Base-by-base conservation (phyloP, 2,797 vertebrate genomes). In the Adrianichthys oophorus region DNA sequence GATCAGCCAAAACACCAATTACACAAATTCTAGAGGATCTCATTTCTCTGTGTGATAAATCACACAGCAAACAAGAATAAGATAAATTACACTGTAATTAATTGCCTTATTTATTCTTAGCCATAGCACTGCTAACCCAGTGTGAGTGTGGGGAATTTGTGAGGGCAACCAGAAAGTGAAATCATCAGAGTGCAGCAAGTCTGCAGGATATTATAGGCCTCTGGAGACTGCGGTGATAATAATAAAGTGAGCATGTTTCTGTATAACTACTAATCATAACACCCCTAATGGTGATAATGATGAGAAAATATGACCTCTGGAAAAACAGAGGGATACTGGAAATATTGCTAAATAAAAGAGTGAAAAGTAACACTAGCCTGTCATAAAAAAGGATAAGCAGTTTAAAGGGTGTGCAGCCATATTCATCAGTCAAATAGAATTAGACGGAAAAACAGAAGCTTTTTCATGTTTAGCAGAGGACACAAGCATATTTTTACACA, bases 251-350 rank as follows among this genome's bases (percentile, higher is more conserved):
- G 65, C 41, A 53, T 46, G 52, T 46, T 26, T 50, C 24, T 1
- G 54, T 32, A 37, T 61, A 66, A 51, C 56, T 32, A 24, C 41
- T 24, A 23, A 43, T 47, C 60, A 62, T 65, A 53, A 65, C 17
- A 18, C 49, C 17, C 18, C 40, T 56, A 32, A 32, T 32, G 65
- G 51, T 64, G 56, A 62, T 64, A 53, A 59, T 47, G 56, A 62
- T 56, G 45, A 43, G 59, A 46, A 44, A 16, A 62, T 24, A 7
- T 59, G 64, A 75, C 63, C 69, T 58, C 54, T 47, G 40, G 37
- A 80, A 67, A 26, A 10, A 23, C 32, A 32, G 32, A 32, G 32
- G 32, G 32, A 32, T 10, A 32, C 12, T 32, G 32, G 32, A 12
- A 12, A 12, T 3, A 32, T 13, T 12, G 32, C 32, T 32, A 12